These are phyloP conservation scores for Dryocosmus kuriphilus DNA, from an alignment of 2,888 invertebrate species.

Conservation along the genomic window DNA sequence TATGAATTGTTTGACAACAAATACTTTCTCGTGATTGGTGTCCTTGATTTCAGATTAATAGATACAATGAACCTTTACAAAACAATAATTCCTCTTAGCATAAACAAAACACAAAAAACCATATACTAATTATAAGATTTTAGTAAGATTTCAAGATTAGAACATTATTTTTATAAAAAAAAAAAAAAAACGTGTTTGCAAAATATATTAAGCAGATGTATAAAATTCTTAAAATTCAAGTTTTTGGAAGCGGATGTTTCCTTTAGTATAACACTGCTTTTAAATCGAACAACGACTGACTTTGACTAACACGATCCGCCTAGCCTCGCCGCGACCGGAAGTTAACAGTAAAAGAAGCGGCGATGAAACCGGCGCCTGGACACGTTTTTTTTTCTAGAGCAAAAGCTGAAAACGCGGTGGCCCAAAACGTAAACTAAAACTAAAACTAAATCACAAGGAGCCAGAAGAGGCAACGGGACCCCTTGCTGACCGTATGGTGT, in stretches of 20 bases:
- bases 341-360: slow-evolving; percentile 54
- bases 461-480: slow-evolving; percentile 31
- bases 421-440: slow-evolving; percentile 2
- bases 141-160: neutral
- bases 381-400: slow-evolving; percentile 49
- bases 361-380: slow-evolving; percentile 41
- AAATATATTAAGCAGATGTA: neutral
- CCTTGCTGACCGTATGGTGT: slow-evolving; percentile 62
- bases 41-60: neutral
- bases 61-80: too few relatives aligned
- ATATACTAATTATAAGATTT: neutral
- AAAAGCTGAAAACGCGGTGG: slow-evolving; percentile 43
- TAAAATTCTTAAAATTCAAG: neutral
- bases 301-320: too few relatives aligned
- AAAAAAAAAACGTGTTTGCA: too few relatives aligned
- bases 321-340: slow-evolving; percentile 35
- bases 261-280: neutral
- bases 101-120: neutral
- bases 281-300: slow-evolving; percentile 12
- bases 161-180: neutral
- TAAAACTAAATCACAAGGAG: slow-evolving; percentile 22
- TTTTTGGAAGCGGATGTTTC: neutral
- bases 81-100: neutral
- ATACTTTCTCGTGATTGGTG: neutral
- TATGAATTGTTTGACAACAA: neutral